phyloP scores from a whole-genome alignment of 2,113 vertebrate species.

The Tringa solitaria region DNA sequence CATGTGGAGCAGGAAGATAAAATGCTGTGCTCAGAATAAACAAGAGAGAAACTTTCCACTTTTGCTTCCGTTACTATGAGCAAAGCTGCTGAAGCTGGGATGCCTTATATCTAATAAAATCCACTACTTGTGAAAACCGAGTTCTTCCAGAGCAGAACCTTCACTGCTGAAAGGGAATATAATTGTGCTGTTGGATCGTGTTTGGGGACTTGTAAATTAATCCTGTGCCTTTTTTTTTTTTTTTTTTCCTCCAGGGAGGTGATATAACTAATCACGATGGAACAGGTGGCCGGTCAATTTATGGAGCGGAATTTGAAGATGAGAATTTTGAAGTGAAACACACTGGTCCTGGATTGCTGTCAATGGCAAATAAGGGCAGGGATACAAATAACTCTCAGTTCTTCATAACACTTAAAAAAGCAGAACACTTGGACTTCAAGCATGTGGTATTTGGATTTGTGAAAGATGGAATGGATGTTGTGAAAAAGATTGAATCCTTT shows the following conservation, averaged over 20 bases:
- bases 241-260: conserved; percentile 77
- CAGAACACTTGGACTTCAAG: conserved; percentile 92
- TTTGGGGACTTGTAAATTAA: neutral
- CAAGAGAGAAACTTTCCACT: neutral
- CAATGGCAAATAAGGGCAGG: conserved; percentile 88
- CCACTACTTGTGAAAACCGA: neutral
- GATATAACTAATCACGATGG: conserved; percentile 90
- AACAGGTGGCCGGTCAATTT: conserved; percentile 90
- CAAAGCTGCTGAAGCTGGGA: neutral
- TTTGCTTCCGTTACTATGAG: neutral
- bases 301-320: conserved; percentile 88
- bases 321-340: conserved; percentile 91
- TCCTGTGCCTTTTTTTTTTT: neutral
- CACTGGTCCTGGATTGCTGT: conserved; percentile 88
- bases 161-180: neutral
- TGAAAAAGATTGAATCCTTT: conserved; percentile 85
- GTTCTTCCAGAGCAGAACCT: neutral
- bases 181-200: neutral
- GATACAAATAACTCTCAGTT: conserved; percentile 95
- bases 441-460: conserved; percentile 94
- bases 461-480: conserved; percentile 88
- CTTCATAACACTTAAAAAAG: conserved; percentile 92
- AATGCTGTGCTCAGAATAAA: neutral
- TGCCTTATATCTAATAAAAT: neutral
- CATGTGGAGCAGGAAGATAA: neutral